A percentile compares a stretch with the other conserved stretches of the same genome.
Conservation (phyloP, 2,113 vertebrate species). For the Athene cunicularia region DNA sequence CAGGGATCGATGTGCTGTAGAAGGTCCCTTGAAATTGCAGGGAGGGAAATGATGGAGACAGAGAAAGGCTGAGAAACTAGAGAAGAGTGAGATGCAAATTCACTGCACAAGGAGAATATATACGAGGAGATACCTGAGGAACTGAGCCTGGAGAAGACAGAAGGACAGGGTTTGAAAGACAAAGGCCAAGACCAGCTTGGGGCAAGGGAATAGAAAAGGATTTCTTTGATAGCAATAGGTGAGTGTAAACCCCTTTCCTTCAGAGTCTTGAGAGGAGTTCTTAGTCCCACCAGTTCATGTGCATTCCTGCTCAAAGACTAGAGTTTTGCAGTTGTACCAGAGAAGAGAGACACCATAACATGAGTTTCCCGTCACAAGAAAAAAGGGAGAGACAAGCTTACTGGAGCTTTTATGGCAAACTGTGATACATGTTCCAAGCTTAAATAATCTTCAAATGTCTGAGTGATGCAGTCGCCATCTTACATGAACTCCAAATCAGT, state of each 20-base stretch:
- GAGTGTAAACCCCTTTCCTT: neutral
- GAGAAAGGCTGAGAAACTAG: neutral
- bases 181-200: neutral
- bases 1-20: neutral
- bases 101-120: neutral
- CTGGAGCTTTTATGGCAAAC: neutral
- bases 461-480: neutral
- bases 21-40: neutral
- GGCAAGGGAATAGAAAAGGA: neutral
- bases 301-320: neutral
- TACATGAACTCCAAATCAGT: neutral
- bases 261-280: neutral
- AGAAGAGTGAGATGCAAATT: neutral
- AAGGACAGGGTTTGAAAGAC: neutral
- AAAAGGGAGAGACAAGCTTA: neutral
- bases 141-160: neutral
- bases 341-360: neutral
- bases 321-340: neutral
- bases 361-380: neutral
- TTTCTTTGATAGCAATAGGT: neutral
- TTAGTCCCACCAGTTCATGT: neutral
- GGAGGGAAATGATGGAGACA: neutral
- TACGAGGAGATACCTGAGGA: neutral
- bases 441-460: neutral
- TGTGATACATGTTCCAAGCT: neutral